Evolutionary conservation across 2,888 invertebrate genomes (phyloP).

Genomic region (Amphimallon solstitiale): DNA sequence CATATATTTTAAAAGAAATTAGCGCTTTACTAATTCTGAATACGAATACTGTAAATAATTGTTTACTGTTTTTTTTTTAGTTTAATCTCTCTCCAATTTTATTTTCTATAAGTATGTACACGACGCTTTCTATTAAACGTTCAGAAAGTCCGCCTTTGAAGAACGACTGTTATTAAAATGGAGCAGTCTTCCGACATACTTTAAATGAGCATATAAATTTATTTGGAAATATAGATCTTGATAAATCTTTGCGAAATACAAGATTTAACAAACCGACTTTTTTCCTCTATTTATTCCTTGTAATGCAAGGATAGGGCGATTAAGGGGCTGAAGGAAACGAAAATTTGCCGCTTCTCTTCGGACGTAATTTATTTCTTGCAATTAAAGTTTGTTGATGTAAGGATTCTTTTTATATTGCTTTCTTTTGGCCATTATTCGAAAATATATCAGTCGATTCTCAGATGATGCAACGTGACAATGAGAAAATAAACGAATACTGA

Average conservation of each 20-base stretch:
- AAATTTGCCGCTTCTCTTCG: constrained; percentile 12
- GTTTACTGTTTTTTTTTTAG: neutral
- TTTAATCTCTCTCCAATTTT: neutral
- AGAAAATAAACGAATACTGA: neutral
- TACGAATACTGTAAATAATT: too few relatives aligned
- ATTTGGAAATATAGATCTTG: constrained; percentile 34
- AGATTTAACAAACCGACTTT: constrained; percentile 33
- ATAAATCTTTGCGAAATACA: constrained; percentile 34
- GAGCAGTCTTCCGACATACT: constrained; percentile 37
- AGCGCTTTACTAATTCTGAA: too few relatives aligned
- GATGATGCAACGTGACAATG: neutral
- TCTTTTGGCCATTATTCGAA: neutral
- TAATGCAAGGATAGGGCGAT: constrained; percentile 21
- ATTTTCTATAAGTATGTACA: too few relatives aligned
- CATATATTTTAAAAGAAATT: too few relatives aligned
- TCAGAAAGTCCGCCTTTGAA: constrained; percentile 26
- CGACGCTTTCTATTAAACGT: constrained; percentile 1
- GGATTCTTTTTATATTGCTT: neutral
- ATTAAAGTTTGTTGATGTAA: constrained; percentile 27
- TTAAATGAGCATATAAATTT: constrained; percentile 38
- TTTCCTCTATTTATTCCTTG: constrained; percentile 28
- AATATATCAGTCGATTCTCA: neutral
- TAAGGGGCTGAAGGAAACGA: constrained; percentile 14
- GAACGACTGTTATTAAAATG: constrained; percentile 39
- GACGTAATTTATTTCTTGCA: constrained; percentile 26